phyloP scores from a whole-genome alignment of 2,113 vertebrate species.

The Colius striatus region DNA sequence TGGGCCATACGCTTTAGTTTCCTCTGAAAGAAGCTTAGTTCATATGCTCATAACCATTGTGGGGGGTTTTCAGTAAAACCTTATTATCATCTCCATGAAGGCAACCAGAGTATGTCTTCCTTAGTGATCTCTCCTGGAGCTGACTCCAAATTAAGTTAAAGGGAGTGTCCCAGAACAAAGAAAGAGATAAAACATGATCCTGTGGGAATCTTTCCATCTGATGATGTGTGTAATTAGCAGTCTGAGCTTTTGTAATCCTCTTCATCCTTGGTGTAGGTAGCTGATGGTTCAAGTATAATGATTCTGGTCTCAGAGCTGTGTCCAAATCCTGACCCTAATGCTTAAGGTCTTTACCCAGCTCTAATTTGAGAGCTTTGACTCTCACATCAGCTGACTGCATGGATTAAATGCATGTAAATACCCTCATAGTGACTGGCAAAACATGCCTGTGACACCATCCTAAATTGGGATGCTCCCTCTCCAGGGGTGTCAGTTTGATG shows the following conservation, averaged over 20 bases:
- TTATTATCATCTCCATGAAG: background rate
- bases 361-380: constrained; percentile 69
- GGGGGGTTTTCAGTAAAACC: background rate
- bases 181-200: background rate
- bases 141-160: background rate
- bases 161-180: background rate
- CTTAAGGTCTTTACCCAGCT: constrained; percentile 52
- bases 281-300: background rate
- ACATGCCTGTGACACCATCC: background rate
- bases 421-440: constrained; percentile 54
- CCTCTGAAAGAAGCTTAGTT: background rate
- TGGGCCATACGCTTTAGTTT: background rate
- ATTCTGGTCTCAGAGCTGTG: background rate
- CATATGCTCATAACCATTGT: rapidly evolving
- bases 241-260: background rate
- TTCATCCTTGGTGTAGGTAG: background rate
- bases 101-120: background rate
- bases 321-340: constrained; percentile 38
- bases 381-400: constrained; percentile 51
- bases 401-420: constrained; percentile 65
- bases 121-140: background rate
- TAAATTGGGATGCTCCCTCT: constrained; percentile 41
- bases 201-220: background rate
- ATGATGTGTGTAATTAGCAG: constrained; percentile 8
- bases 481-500: constrained; percentile 16